Evolutionary conservation across 2,113 vertebrate species (phyloP).

Genomic region (Plestiodon gilberti): DNA sequence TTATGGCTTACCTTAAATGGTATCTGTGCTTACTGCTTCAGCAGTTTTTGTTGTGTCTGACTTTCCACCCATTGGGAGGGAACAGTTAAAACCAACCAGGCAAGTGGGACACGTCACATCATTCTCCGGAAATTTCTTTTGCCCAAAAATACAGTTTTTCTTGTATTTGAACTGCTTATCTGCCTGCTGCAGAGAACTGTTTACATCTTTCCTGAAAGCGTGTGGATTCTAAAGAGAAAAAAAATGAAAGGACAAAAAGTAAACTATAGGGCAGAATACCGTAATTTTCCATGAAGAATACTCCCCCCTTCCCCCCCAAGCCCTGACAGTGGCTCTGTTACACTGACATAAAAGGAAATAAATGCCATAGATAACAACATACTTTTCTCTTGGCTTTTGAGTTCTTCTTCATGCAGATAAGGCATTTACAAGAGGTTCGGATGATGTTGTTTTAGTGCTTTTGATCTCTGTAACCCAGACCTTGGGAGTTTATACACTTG

Average conservation of each 20-base stretch:
- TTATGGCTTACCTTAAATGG: slow-evolving; percentile 38
- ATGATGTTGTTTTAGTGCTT: background rate
- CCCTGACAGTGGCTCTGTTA: background rate
- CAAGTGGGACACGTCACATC: background rate
- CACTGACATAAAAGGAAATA: background rate
- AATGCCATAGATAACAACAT: background rate
- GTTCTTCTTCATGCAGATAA: background rate
- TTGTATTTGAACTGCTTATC: background rate
- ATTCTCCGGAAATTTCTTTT: background rate
- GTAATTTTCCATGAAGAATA: background rate
- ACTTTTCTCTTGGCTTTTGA: background rate
- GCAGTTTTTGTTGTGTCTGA: background rate
- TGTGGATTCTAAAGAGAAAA: background rate
- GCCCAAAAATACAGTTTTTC: background rate
- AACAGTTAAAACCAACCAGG: background rate
- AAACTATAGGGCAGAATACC: background rate
- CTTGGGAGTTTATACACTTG: background rate
- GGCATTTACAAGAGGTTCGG: background rate
- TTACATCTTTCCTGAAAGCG: background rate
- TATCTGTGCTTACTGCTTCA: background rate
- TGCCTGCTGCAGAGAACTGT: slow-evolving; percentile 28
- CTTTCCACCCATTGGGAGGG: slow-evolving; percentile 16
- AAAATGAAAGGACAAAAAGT: background rate
- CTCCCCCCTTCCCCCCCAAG: too few species aligned
- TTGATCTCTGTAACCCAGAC: background rate